Percentiles rank a stretch among this genome's conserved stretches.
Evolutionary conservation across 1,140 invertebrate genomes (phyloP).

Genomic region (Macrocentrus cingulum): DNA sequence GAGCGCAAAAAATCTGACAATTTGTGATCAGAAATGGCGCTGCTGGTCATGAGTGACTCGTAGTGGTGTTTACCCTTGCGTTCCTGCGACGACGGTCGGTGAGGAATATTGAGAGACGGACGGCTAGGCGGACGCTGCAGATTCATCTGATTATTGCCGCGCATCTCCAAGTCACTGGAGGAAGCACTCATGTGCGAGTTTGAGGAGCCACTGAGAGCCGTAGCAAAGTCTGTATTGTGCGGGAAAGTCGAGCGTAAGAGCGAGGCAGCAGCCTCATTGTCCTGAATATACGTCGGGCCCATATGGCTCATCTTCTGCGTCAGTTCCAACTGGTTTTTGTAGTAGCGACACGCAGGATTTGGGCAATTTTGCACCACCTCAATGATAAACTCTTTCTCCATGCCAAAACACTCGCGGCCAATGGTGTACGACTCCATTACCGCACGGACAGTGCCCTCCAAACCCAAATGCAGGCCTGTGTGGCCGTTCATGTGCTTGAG

Average conservation of each 20-base stretch:
- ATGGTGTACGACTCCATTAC: conserved; percentile 85
- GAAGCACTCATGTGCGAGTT: conserved; percentile 47
- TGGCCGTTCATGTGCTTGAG: conserved; percentile 85
- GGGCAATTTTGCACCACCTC: conserved; percentile 85
- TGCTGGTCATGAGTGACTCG: conserved; percentile 50
- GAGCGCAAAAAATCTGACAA: conserved; percentile 64
- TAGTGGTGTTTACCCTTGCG: conserved; percentile 44
- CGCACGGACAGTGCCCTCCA: conserved; percentile 78
- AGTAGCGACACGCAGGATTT: conserved; percentile 81
- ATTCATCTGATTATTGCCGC: conserved; percentile 50
- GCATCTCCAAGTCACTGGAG: conserved; percentile 48
- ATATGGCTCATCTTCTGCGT: conserved; percentile 60
- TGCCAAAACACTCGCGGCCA: conserved; percentile 81
- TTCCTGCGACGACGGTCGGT: conserved; percentile 43
- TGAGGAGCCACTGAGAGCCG: conserved; percentile 41
- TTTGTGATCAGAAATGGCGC: conserved; percentile 61
- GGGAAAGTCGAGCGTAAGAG: conserved; percentile 48
- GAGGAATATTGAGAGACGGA: conserved; percentile 55
- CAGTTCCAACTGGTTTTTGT: conserved; percentile 80
- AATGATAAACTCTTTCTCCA: conserved; percentile 86
- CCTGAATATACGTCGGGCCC: conserved; percentile 52
- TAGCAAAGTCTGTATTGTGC: conserved; percentile 51
- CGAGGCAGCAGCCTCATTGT: conserved; percentile 51
- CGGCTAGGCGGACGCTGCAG: conserved; percentile 55
- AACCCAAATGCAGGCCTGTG: conserved; percentile 76